Evolutionary conservation across 2,888 invertebrate species (phyloP).

Genomic region (Scaptomyza reducta): DNA sequence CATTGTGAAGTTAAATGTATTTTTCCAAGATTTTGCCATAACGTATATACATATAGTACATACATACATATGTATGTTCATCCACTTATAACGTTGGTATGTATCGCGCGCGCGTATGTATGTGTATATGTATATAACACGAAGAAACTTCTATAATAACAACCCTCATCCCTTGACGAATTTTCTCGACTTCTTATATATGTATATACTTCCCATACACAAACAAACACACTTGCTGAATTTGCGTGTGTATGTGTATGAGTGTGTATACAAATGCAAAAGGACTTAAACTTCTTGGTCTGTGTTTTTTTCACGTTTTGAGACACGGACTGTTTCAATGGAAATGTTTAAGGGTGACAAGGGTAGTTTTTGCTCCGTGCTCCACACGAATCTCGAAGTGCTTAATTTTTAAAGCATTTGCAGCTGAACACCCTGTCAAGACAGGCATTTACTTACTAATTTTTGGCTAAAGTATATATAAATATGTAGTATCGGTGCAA

Average conservation of each 20-base stretch:
- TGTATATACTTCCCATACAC: conserved; percentile 44
- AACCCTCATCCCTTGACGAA: conserved; percentile 77
- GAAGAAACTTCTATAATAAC: conserved; percentile 69
- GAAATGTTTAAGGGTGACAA: conserved; percentile 77
- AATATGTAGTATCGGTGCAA: too few relatives aligned
- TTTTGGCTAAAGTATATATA: neutral
- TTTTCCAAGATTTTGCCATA: conserved; percentile 31
- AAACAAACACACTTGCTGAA: conserved; percentile 11
- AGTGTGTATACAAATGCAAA: conserved; percentile 58
- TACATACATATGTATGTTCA: conserved; percentile 5
- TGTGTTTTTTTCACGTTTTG: conserved; percentile 48
- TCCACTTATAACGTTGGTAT: conserved; percentile 38
- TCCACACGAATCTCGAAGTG: conserved; percentile 69
- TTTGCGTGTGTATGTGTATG: conserved; percentile 16
- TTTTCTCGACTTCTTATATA: conserved; percentile 70
- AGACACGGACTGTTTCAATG: conserved; percentile 70
- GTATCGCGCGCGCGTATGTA: conserved; percentile 46
- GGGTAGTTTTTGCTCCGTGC: conserved; percentile 66
- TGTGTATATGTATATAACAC: conserved; percentile 34
- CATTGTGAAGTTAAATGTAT: conserved; percentile 10
- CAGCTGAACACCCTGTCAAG: conserved; percentile 12
- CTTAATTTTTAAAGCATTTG: conserved; percentile 50
- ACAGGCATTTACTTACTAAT: neutral
- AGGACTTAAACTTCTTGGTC: conserved; percentile 79
- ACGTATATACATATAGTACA: neutral